Percentiles rank a stretch among this genome's conserved stretches.
Conservation (phyloP, 2,113 vertebrate species). For the Caretta caretta region DNA sequence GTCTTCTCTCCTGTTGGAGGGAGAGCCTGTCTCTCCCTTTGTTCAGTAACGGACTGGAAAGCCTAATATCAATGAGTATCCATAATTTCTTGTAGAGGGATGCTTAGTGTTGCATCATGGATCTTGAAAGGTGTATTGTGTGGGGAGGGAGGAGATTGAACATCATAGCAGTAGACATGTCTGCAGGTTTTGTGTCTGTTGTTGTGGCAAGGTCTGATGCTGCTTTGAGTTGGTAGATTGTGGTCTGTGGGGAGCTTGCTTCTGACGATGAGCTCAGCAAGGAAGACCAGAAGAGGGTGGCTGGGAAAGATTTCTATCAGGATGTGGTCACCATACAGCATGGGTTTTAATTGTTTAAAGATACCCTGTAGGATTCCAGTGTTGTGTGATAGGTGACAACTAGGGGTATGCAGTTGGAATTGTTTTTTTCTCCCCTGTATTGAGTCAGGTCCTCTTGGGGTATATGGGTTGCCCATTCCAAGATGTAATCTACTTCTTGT, state of each 20-base stretch:
- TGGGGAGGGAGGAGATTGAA: background rate
- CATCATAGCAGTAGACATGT: background rate
- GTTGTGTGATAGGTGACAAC: background rate
- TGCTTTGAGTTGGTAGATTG: background rate
- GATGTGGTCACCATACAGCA: background rate
- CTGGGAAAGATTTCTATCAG: background rate
- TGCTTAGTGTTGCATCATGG: background rate
- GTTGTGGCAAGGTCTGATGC: background rate
- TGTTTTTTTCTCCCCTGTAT: background rate
- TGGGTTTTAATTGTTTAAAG: background rate
- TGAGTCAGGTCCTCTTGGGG: background rate
- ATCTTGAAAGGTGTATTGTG: background rate
- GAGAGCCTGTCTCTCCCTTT: background rate
- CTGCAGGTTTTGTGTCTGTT: background rate
- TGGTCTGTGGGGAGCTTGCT: background rate
- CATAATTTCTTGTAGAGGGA: background rate
- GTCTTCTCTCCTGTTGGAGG: background rate
- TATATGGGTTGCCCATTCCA: background rate
- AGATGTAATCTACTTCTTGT: background rate
- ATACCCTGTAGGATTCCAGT: background rate
- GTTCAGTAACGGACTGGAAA: background rate
- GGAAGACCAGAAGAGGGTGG: background rate
- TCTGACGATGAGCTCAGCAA: background rate
- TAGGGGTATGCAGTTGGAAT: background rate
- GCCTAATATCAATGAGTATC: background rate